phyloP scores from a whole-genome alignment of 2,797 vertebrate species.

The Artibeus jamaicensis region DNA sequence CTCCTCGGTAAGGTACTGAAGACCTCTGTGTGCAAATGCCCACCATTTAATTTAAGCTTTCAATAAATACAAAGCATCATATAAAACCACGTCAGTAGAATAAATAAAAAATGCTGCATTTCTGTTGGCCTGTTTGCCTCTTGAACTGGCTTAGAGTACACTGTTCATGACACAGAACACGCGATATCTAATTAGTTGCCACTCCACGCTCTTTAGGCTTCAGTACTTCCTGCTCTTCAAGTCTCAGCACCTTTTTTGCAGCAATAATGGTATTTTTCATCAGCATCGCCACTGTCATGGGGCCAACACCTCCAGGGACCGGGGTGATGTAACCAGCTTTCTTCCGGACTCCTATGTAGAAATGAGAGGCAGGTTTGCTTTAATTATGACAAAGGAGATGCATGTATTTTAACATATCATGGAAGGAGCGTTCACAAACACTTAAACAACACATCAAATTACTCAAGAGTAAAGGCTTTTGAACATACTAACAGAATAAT shows the following conservation, averaged over 20 bases:
- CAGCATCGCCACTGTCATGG: constrained; percentile 99
- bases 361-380: not conserved
- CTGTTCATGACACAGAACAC: not conserved
- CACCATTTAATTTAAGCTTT: not conserved
- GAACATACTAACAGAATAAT: not conserved
- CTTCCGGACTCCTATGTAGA: constrained; percentile 88
- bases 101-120: constrained; percentile 83
- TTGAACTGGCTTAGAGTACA: constrained; percentile 68
- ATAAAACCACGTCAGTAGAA: constrained; percentile 65
- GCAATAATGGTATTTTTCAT: constrained; percentile 99
- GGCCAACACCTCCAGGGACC: constrained; percentile 95
- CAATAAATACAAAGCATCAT: constrained; percentile 72
- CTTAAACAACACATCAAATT: not conserved
- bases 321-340: constrained; percentile 97
- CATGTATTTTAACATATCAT: not conserved
- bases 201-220: constrained; percentile 74
- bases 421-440: not conserved
- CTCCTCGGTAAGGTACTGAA: not conserved
- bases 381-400: not conserved
- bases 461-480: not conserved
- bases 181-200: constrained; percentile 47
- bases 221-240: constrained; percentile 62
- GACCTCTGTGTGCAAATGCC: not conserved
- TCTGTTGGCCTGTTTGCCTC: constrained; percentile 75
- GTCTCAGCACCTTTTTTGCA: constrained; percentile 90